Percentiles rank a stretch among this genome's conserved stretches.
Evolutionary conservation across 1,140 invertebrate species (phyloP).

Genomic region (Doryteuthis pealeii): DNA sequence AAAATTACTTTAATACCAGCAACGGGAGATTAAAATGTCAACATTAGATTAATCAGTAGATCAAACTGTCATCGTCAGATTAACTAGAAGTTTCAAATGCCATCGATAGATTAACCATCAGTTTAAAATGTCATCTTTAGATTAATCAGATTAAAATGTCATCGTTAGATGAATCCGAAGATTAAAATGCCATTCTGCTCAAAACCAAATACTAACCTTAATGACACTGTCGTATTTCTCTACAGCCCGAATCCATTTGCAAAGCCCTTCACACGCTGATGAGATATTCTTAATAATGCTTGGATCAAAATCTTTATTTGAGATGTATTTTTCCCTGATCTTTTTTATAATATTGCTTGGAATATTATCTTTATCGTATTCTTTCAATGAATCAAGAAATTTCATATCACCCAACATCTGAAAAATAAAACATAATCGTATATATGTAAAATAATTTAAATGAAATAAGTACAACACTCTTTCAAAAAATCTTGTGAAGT

Average conservation of each 20-base stretch:
- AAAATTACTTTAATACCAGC: too few species aligned
- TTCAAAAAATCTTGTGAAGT: too few species aligned
- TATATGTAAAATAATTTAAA: constrained; percentile 68
- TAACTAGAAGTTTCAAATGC: too few species aligned
- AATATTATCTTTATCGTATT: constrained; percentile 63
- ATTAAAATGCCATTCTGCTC: too few species aligned
- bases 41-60: too few species aligned
- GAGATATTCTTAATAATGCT: constrained; percentile 57
- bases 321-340: constrained; percentile 55
- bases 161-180: too few species aligned
- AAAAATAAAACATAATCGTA: constrained; percentile 70
- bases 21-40: too few species aligned
- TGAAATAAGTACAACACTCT: constrained; percentile 6
- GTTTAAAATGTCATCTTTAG: too few species aligned
- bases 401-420: constrained; percentile 73
- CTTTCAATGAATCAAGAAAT: constrained; percentile 62
- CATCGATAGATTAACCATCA: too few species aligned
- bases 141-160: too few species aligned
- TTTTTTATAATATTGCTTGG: constrained; percentile 53
- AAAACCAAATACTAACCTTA: constrained; percentile 42
- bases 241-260: constrained; percentile 59
- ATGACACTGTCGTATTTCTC: constrained; percentile 58
- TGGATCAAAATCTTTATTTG: constrained; percentile 59
- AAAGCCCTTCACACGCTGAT: constrained; percentile 60
- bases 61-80: too few species aligned